Base-by-base conservation (phyloP, 2,888 invertebrate species). In the Biston betularia region DNA sequence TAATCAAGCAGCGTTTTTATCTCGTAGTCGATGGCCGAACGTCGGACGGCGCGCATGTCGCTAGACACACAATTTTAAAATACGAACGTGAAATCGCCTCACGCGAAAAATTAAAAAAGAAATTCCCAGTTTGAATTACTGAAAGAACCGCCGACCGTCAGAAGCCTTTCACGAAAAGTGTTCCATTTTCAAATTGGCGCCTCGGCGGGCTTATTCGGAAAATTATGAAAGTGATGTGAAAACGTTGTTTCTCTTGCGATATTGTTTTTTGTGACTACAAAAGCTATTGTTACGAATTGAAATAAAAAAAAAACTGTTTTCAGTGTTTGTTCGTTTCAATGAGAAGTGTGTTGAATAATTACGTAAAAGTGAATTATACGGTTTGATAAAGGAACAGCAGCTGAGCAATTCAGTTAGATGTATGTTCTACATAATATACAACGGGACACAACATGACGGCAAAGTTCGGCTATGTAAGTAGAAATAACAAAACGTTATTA, bases 361-460 rank as follows among this genome's bases (percentile, higher is more conserved):
- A 89, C 88, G 85, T 91, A 92, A 90, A 91, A 89, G 92, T 93
- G 93, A 80, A 85, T 89, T 88, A 90, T 90, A 89, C 86, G 84
- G 89, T 90, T 89, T 86, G 83, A 76, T 88, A 85, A 88, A 88
- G 86, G 90, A 88, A 91, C 88, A 87, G 81, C 87, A 79, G 89
- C 87, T 82, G 92, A 83, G 86, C 80, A 93, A 91, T 89, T 91
- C 90, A 89, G 91, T 93, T 93, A 93, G 93, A 93, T 93, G 93
- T 87, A 85, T 93, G 92, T 91, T 89, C 90, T 85, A 89, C 88
- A 92, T 92, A 91, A 91, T 90, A 89, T 92, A 93, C 91, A 93
- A 93, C 93, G 92, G 90, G 88, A 91, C 92, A 91, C 93, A 94
- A 92, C 94, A 94, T 94, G 94, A 94, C 94, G 94, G 94, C 93